Percentiles rank a stretch among this genome's conserved stretches.
Evolutionary conservation across 1,140 invertebrate species (phyloP).

Genomic region (Medauroidea extradentata): DNA sequence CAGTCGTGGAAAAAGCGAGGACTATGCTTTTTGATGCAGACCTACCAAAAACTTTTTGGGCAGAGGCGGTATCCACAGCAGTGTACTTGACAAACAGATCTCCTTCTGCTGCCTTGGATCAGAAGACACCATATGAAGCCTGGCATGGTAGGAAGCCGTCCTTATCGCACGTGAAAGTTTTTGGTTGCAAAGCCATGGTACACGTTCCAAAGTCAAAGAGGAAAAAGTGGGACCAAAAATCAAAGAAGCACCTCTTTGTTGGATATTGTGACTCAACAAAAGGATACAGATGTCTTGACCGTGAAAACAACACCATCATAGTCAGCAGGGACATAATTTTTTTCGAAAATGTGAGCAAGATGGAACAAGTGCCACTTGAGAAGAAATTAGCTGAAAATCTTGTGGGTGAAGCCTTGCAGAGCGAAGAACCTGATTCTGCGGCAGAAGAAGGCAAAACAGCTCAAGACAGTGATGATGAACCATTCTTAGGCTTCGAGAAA

Average conservation of each 20-base stretch:
- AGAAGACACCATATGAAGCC: conserved; percentile 6
- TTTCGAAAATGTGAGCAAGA: conserved; percentile 22
- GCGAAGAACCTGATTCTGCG: neutral
- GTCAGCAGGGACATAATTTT: conserved; percentile 35
- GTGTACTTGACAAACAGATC: conserved; percentile 41
- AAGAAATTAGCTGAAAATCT: no score
- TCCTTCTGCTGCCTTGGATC: conserved; percentile 18
- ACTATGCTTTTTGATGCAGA: conserved; percentile 34
- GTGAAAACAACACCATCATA: conserved; percentile 16
- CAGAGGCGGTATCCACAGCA: conserved; percentile 43
- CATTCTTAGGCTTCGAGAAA: neutral
- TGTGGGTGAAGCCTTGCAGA: neutral
- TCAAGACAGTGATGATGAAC: neutral
- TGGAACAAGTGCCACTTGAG: neutral
- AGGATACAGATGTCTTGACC: conserved; percentile 24
- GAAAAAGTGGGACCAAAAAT: conserved; percentile 13
- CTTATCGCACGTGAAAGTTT: conserved; percentile 14
- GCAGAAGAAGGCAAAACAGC: neutral
- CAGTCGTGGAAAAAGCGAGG: conserved; percentile 38
- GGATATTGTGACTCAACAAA: conserved; percentile 28
- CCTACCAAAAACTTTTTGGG: conserved; percentile 42
- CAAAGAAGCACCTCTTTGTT: conserved; percentile 7
- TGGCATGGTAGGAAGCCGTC: conserved; percentile 15
- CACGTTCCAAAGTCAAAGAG: conserved; percentile 8
- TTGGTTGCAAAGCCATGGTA: conserved; percentile 21